Base-by-base conservation (phyloP, 1,140 invertebrate species). In the Drosophila kepulauana region DNA sequence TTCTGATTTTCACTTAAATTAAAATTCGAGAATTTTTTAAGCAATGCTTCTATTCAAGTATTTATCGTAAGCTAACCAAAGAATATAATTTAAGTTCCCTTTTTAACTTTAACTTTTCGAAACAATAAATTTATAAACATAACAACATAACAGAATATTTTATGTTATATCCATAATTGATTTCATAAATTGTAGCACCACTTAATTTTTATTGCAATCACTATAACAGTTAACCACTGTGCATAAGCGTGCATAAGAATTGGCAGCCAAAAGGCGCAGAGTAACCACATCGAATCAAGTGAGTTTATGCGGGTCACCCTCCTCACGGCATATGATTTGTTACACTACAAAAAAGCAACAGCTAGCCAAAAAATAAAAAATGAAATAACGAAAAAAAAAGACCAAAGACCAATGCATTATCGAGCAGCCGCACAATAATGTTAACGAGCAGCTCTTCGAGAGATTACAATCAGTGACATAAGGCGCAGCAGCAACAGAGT, bases 401-500 rank as follows among this genome's bases (percentile, higher is more conserved):
- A 87, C 51, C 35, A 73, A 74, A 68, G 80, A 74, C 65, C 84
- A 80, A 87, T 88, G 72, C 82, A 77, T 71, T 69, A 79, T 77
- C 65, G 48, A 49, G 59, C 38, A 45, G 69, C 51, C 73, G 71
- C 74, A 82, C 79, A 85, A 80, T 81, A 84, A 78, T 80, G 84
- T 79, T 88, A 87, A 87, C 82, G 79, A 87, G 84, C 79, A 71
- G 82, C 84, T 72, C 79, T 79, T 49, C 51, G 20, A 49, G 28
- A 75, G 82, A 87, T 87, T 87, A 82, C 84, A 88, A 87, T 87
- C 82, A 87, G 84, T 88, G 82, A 88, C 82, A 88, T 75, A 87
- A 87, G 82, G 82, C 82, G 77, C 77, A 58, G 35, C 35, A 38
- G 35, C 33, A 25, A 48, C 75, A 57, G 74, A 25, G 20, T 25